These are phyloP conservation scores for Zygaena filipendulae DNA, from an alignment of 2,888 invertebrate species.

Conservation along the genomic window DNA sequence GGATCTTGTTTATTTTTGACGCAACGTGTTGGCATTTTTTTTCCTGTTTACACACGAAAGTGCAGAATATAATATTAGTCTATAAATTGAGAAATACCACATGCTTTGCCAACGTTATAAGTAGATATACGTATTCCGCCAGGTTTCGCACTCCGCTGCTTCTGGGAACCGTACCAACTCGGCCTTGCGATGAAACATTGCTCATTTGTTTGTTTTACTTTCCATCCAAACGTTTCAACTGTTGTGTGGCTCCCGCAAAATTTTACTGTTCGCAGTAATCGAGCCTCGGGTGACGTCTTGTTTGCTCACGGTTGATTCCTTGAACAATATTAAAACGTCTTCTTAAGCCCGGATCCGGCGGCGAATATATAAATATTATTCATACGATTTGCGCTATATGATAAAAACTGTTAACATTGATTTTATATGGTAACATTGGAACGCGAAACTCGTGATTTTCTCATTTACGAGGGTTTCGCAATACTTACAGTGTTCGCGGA, in stretches of 20 bases:
- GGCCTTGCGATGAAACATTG: conserved; percentile 55
- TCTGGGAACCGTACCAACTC: conserved; percentile 40
- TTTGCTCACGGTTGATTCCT: conserved; percentile 44
- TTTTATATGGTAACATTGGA: neutral
- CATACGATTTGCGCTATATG: conserved; percentile 4
- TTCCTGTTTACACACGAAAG: too few species aligned
- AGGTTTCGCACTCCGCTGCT: too few species aligned
- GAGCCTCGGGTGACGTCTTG: conserved; percentile 38
- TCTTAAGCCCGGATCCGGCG: too few species aligned
- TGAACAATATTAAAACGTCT: conserved; percentile 27
- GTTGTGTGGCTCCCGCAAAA: conserved; percentile 49
- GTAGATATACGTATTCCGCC: too few species aligned
- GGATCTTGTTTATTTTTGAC: too few species aligned
- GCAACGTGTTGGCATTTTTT: too few species aligned
- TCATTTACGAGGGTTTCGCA: conserved; percentile 28
- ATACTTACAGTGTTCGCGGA: conserved; percentile 42
- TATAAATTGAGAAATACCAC: too few species aligned
- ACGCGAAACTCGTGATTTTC: conserved; percentile 28
- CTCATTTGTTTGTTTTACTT: conserved; percentile 56
- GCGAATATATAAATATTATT: too few species aligned
- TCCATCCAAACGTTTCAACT: conserved; percentile 40
- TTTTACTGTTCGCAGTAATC: conserved; percentile 48
- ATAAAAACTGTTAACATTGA: conserved; percentile 6
- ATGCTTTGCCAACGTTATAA: too few species aligned
- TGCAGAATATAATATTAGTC: too few species aligned